Percentiles rank a stretch among this genome's conserved stretches.
phyloP scores from a whole-genome alignment of 2,888 invertebrate species.

The Lepas anatifera region DNA sequence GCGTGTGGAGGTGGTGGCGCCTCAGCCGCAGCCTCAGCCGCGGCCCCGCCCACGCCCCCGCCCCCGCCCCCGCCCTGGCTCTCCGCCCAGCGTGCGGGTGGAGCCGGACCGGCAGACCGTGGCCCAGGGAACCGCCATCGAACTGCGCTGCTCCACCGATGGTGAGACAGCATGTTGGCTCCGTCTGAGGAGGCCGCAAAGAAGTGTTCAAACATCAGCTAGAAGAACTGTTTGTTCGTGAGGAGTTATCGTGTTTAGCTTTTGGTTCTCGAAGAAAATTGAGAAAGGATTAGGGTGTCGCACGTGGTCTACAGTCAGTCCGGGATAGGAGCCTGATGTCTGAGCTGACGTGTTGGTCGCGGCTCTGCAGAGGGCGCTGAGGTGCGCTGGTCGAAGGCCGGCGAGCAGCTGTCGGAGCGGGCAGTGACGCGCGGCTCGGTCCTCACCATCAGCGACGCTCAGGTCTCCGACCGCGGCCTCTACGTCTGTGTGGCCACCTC shows the following conservation, averaged over 20 bases:
- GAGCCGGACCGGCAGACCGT: conserved; percentile 52
- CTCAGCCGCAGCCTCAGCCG: too few species aligned
- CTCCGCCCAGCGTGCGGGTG: conserved; percentile 43
- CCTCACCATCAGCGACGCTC: conserved; percentile 22
- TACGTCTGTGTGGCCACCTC: conserved; percentile 67
- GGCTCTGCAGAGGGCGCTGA: too few species aligned
- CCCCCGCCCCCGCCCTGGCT: not conserved
- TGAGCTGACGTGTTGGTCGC: too few species aligned
- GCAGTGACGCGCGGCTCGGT: conserved; percentile 16
- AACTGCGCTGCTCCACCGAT: conserved; percentile 59
- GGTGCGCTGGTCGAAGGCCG: conserved; percentile 66
- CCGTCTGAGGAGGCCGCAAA: too few species aligned
- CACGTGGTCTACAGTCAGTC: too few species aligned
- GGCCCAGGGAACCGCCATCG: conserved; percentile 50
- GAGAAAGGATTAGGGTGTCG: too few species aligned
- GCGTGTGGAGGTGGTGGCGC: not conserved
- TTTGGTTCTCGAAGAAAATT: too few species aligned
- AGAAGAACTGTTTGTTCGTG: too few species aligned
- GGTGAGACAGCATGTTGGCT: conserved; percentile 39
- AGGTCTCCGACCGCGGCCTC: conserved; percentile 55
- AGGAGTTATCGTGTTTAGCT: too few species aligned
- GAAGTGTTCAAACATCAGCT: too few species aligned
- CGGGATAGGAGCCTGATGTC: too few species aligned
- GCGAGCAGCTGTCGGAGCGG: conserved; percentile 33
- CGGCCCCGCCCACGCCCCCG: too few species aligned